These are phyloP conservation scores for Ophion ventricosus DNA, from an alignment of 2,888 invertebrate genomes.

Conservation along the genomic window DNA sequence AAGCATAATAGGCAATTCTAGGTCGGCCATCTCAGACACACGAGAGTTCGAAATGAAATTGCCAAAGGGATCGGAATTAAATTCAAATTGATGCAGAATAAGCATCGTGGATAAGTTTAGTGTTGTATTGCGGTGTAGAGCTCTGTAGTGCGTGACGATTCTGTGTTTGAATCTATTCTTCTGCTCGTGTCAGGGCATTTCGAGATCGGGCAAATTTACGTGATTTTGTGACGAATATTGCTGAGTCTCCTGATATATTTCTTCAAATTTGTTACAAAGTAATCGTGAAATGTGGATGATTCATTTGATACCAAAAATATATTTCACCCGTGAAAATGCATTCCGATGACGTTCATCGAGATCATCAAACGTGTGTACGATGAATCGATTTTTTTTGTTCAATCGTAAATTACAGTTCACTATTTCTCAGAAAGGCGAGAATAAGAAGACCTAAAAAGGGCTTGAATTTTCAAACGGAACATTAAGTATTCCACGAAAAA, in stretches of 20 bases:
- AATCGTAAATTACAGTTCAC: too few relatives aligned
- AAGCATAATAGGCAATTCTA: conserved; percentile 1
- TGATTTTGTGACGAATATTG: background rate
- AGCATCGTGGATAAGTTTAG: background rate
- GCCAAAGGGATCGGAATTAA: background rate
- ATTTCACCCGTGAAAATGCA: too few relatives aligned
- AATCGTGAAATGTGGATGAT: background rate
- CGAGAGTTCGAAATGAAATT: background rate
- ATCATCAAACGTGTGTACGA: too few relatives aligned
- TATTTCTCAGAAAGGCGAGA: too few relatives aligned
- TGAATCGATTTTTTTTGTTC: too few relatives aligned
- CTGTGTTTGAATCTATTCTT: background rate
- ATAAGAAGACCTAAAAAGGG: too few relatives aligned
- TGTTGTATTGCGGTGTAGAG: background rate
- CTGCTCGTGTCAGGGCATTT: background rate
- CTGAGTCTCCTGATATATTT: background rate
- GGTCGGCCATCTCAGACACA: background rate
- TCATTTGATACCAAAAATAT: background rate
- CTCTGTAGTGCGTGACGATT: background rate
- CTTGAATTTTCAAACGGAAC: too few relatives aligned
- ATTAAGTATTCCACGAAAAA: too few relatives aligned
- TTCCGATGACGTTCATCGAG: too few relatives aligned
- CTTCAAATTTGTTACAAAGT: background rate
- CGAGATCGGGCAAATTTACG: background rate
- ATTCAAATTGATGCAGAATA: background rate